Evolutionary conservation across 1,140 invertebrate species (phyloP).

Genomic region (Papilio xuthus): DNA sequence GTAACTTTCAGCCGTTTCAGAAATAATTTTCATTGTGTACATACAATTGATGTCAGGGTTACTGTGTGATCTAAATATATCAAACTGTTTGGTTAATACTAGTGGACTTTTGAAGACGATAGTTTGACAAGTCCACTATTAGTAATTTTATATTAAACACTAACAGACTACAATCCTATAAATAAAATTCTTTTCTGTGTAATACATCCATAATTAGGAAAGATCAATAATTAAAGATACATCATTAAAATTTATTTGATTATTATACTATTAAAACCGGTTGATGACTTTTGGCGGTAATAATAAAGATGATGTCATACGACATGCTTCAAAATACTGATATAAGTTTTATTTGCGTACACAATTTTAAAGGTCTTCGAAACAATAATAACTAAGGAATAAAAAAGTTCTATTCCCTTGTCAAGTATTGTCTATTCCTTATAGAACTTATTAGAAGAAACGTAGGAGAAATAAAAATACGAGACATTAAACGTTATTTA

Average conservation of each 20-base stretch:
- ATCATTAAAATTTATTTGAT: neutral
- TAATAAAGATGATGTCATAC: neutral
- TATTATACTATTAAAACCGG: neutral
- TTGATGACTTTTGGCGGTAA: neutral
- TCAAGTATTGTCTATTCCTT: neutral
- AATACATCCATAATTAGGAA: neutral
- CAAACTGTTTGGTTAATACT: neutral
- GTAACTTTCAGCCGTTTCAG: neutral
- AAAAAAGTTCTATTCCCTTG: neutral
- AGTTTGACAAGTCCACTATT: neutral
- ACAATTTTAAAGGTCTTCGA: neutral
- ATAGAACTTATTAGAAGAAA: neutral
- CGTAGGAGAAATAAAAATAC: neutral
- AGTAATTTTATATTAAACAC: too few species aligned
- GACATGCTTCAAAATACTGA: neutral
- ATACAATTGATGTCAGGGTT: constrained; percentile 2
- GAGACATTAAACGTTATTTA: constrained; percentile 6
- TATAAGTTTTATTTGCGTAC: neutral
- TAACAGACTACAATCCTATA: too few species aligned
- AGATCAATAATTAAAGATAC: neutral
- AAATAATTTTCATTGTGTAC: constrained; percentile 3
- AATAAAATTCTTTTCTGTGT: too few species aligned
- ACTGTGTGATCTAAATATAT: constrained; percentile 7
- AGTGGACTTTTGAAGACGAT: neutral
- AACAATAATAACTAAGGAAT: neutral